Conservation (phyloP, 1,140 invertebrate species). For the Homalodisca vitripennis region DNA sequence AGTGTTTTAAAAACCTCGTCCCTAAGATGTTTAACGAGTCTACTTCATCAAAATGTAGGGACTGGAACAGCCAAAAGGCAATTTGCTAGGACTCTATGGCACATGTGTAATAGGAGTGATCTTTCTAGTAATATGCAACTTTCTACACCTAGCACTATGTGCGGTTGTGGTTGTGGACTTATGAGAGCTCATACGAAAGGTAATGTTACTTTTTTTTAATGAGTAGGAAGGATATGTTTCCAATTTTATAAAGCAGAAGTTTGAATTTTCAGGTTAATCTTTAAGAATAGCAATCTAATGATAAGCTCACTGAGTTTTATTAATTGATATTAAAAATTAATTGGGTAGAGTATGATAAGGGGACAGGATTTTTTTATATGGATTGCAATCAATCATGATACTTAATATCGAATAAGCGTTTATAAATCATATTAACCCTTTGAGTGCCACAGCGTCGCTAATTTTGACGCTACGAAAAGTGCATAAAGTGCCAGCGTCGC, state of each 20-base stretch:
- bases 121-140: conserved; percentile 15
- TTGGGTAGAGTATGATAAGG: no score
- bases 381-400: no score
- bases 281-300: not conserved
- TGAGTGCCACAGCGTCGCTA: no score
- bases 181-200: conserved; percentile 28
- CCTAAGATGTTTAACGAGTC: conserved; percentile 17
- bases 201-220: conserved; percentile 12
- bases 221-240: not conserved
- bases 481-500: no score
- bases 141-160: not conserved
- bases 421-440: no score
- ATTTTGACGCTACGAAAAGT: no score
- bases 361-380: no score
- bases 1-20: conserved; percentile 8
- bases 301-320: not conserved
- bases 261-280: not conserved
- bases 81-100: conserved; percentile 32
- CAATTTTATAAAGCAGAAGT: not conserved
- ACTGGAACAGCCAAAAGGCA: conserved; percentile 11
- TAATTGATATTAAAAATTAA: no score
- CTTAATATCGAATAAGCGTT: no score
- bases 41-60: conserved; percentile 13
- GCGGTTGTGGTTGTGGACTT: conserved; percentile 27
- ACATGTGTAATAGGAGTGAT: conserved; percentile 30